Base-by-base conservation (phyloP, 2,888 invertebrate species). In the Timema cristinae region DNA sequence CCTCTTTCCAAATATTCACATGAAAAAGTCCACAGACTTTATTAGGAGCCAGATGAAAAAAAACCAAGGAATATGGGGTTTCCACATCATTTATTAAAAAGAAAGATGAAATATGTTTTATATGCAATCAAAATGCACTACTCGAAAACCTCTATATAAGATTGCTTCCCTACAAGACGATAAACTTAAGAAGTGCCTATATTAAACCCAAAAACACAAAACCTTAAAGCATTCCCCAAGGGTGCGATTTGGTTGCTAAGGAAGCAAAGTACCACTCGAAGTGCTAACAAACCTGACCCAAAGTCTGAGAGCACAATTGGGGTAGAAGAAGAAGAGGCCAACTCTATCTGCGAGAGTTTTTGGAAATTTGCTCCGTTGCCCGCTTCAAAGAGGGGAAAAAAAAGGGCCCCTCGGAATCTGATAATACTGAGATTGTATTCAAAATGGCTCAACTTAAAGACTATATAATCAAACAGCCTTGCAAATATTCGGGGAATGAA, bases 181-280 rank as follows among this genome's bases (percentile, higher is more conserved):
- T n/a, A n/a, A n/a, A n/a, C n/a, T n/a, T n/a, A n/a, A n/a, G n/a
- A n/a, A n/a, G 11, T 56, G 56, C 56, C 56, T 7, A 56, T 56
- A 56, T 56, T 7, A 56, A n/a, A n/a, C n/a, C n/a, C 56, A 6
- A 13, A 56, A 15, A 56, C 6, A 7, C 13, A 7, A 10, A 16
- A 10, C 7, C 56, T 56, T 6, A 10, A 56, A 56, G 13, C 6
- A 56, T 56, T 56, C 56, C 7, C 16, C 16, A 16, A 6, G 11
- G 56, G 56, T 56, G 6, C 6, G 10, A 56, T 7, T 56, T 56
- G 16, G 56, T 56, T 56, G 56, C 11, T 56, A 7, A 56, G 16
- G 56, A 56, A 56, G 56, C 56, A 56, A 56, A 56, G 6, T 56
- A 10, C 56, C 56, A 56, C 56, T 56, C 56, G 56, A 56, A 56